Percentiles rank a stretch among this genome's conserved stretches.
Evolutionary conservation across 2,797 vertebrate genomes (phyloP).

Genomic region (Pseudochaenichthys georgianus): DNA sequence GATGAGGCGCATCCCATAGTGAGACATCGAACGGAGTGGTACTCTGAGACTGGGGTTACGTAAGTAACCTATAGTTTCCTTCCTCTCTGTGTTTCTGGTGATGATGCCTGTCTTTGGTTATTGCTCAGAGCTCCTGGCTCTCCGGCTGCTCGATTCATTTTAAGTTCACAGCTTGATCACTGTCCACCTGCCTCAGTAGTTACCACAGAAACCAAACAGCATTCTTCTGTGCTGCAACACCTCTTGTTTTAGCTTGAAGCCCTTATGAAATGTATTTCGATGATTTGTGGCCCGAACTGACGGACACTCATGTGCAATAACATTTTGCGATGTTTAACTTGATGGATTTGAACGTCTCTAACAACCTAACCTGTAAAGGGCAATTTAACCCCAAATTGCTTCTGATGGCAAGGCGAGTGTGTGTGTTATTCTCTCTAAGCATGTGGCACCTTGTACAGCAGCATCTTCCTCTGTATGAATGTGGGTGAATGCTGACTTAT

Average conservation of each 20-base stretch:
- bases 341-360: neutral
- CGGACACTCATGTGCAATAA: neutral
- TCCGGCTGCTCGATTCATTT: slow-evolving; percentile 23
- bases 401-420: too few relatives aligned
- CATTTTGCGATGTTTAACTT: neutral
- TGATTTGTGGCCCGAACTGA: neutral
- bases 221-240: neutral
- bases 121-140: slow-evolving; percentile 24
- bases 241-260: slow-evolving; percentile 1
- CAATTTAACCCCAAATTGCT: too few relatives aligned
- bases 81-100: neutral
- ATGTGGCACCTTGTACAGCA: too few relatives aligned
- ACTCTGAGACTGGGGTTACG: too few relatives aligned
- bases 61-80: neutral
- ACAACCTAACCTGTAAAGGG: neutral
- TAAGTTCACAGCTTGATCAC: slow-evolving; percentile 38
- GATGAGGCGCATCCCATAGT: too few relatives aligned
- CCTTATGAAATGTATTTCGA: neutral
- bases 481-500: too few relatives aligned
- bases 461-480: too few relatives aligned
- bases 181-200: slow-evolving; percentile 57
- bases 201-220: slow-evolving; percentile 32
- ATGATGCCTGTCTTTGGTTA: slow-evolving; percentile 6
- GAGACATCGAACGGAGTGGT: too few relatives aligned
- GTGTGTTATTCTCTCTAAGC: too few relatives aligned